Base-by-base conservation (phyloP, 2,113 vertebrate species). In the Neotragus pygmaeus region DNA sequence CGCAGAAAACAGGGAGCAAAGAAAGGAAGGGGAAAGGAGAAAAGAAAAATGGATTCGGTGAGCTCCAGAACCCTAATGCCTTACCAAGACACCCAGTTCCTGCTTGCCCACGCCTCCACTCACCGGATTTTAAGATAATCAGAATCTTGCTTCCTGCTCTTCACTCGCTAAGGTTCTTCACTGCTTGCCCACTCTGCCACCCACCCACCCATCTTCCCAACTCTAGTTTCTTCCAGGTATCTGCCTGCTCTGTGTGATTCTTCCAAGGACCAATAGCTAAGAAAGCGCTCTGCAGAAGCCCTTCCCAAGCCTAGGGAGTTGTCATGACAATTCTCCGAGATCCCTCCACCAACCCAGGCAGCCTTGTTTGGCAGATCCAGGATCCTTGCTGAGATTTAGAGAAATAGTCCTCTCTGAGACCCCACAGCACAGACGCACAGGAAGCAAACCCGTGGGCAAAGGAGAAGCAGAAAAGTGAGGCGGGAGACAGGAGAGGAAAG, bases 61-160 rank as follows among this genome's bases (percentile, higher is more conserved):
- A 94, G 96, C 96, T 97, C 95, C 96, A 97, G 96, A 97, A 90
- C 90, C 75, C 90, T 95, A 94, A 4, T 64, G 96, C 97, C 96
- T 36, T 78, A 90, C 96, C 94, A 96, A 95, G 96, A 98, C 93
- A 92, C 92, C 49, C 70, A 3, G 43, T 4, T 23, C 49, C 49
- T 47, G 73, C 90, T 33, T 70, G 30, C 45, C 55, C 21, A 33
- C 1, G 6, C 1, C 70, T 5, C 3, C 14, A 2, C 51, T 89
- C 23, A 7, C 36, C 3, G 62, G 43, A 55, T 53, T 57, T n/a
- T 64, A 45, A n/a, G 33, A 83, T 90, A 43, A 83, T 45, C 88
- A 15, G 13, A 60, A 47, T 11, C 88, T 92, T 77, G 93, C 47
- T 58, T 47, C 60, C 88, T n/a, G 58, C 58, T 60, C 27, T 1